Evolutionary conservation across 2,888 invertebrate species (phyloP).

Genomic region (Caenorhabditis sulstoni): DNA sequence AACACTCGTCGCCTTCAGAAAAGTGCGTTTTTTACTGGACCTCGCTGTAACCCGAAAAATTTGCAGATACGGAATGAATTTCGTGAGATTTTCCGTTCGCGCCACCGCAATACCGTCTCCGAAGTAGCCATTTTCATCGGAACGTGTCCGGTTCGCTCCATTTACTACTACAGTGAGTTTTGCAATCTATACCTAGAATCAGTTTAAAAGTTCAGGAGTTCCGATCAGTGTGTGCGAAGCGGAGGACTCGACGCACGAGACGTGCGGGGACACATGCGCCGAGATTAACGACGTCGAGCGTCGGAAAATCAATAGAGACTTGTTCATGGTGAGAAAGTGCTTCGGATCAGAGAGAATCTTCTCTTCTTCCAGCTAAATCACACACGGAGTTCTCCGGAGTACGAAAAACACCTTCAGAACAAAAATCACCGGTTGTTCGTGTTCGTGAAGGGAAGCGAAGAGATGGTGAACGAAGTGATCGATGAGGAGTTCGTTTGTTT

Average conservation of each 20-base stretch:
- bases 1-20: constrained; percentile 27
- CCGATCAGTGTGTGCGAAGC: constrained; percentile 58
- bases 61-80: constrained; percentile 61
- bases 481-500: constrained; percentile 50
- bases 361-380: constrained; percentile 10
- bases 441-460: constrained; percentile 50
- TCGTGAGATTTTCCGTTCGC: constrained; percentile 54
- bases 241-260: constrained; percentile 39
- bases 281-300: constrained; percentile 53
- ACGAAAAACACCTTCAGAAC: constrained; percentile 29
- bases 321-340: constrained; percentile 33
- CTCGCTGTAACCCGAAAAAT: background rate
- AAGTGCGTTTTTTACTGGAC: background rate
- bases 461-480: constrained; percentile 49
- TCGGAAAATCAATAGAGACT: constrained; percentile 50
- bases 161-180: constrained; percentile 65
- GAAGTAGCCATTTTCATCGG: constrained; percentile 56
- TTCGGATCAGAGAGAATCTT: background rate
- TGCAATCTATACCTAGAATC: no score
- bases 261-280: constrained; percentile 58
- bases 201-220: constrained; percentile 20
- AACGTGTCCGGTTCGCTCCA: constrained; percentile 59
- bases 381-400: background rate
- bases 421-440: constrained; percentile 59
- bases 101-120: constrained; percentile 34